Percentiles rank a stretch among this genome's conserved stretches.
Conservation (phyloP, 1,140 invertebrate genomes). For the Pectinophora gossypiella region DNA sequence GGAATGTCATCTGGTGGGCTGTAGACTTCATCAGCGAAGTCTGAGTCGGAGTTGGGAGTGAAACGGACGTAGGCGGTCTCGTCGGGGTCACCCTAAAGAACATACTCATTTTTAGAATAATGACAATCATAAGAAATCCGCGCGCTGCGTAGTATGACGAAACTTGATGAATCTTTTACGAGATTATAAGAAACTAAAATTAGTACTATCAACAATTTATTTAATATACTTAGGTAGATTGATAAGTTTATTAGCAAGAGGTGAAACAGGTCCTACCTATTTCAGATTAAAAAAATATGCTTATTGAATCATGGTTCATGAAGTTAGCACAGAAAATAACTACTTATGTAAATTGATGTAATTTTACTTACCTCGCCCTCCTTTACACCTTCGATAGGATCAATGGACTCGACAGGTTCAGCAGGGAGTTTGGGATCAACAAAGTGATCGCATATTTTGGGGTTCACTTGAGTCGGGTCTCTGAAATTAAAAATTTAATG, state of each 20-base stretch:
- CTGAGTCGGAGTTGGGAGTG: conserved; percentile 81
- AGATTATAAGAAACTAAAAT: too few relatives aligned
- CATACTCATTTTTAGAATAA: too few relatives aligned
- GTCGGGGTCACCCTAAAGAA: conserved; percentile 76
- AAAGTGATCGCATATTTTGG: conserved; percentile 61
- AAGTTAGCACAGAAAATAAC: too few relatives aligned
- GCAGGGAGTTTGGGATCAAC: conserved; percentile 50
- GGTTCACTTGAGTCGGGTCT: conserved; percentile 46
- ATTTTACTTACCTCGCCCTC: conserved; percentile 32
- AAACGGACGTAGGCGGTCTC: conserved; percentile 86
- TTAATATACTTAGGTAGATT: too few relatives aligned
- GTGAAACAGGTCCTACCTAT: too few relatives aligned
- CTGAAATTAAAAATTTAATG: conserved; percentile 36
- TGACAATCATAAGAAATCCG: too few relatives aligned
- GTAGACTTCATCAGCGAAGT: conserved; percentile 87
- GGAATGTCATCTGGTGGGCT: conserved; percentile 80
- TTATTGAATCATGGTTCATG: neutral
- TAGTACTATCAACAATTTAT: too few relatives aligned
- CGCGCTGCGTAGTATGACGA: too few relatives aligned
- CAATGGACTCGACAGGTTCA: conserved; percentile 9
- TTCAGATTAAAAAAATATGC: too few relatives aligned
- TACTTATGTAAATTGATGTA: neutral
- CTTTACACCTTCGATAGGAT: conserved; percentile 23
- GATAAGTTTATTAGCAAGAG: too few relatives aligned
- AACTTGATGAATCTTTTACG: too few relatives aligned